Evolutionary conservation across 1,140 invertebrate genomes (phyloP), one percentile per base, ranked within the genome.

Genomic region (Pogonus chalceus): DNA sequence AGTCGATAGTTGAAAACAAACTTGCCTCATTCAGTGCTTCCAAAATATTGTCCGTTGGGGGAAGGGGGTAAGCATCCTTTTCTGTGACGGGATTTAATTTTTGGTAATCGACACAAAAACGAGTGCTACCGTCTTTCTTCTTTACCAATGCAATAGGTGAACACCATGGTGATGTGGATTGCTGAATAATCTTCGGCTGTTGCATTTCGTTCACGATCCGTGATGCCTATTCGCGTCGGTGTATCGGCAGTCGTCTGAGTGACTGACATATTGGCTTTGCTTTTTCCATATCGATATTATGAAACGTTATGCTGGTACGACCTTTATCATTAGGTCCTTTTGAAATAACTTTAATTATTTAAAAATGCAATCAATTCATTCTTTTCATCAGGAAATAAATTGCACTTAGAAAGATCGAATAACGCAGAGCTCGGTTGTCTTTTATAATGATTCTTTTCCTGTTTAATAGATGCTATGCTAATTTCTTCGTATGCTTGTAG

Each of bases 1-100:
- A 47, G 59, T 78, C 72, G 0, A 77, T 39, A 0, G 65, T 63
- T 0, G 65, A 62, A 49, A 76, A 74, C 20, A 60, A 68, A n/a
- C 59, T 62, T 1, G 59, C 53, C 10, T 64, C 68, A 1, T 56
- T 49, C 12, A 77, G 46, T 1, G 50, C 56, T 35, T 63, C 62
- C 23, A 67, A 46, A 20, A 62, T 64, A 18, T 2, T 18, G n/a
- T 12, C 21, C 23, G 64, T 31, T n/a, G 46, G 24, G 2, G 58
- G 58, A 16, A 59, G 21, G 1, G 58, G 56, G 14, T 62, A 62
- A 10, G 52, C 56, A 23, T 52, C 51, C 4, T 22, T 20, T 43
- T 39, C 20, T 12, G 51, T 39, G 7, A 52, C 51, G 12, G 20
- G 16, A 52, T 52, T 52, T 4, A 52, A 21, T 20, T 21, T 2